A percentile compares a stretch with the other conserved stretches of the same genome.
phyloP scores from a whole-genome alignment of 2,888 invertebrate genomes.

The Hypolimnas misippus region DNA sequence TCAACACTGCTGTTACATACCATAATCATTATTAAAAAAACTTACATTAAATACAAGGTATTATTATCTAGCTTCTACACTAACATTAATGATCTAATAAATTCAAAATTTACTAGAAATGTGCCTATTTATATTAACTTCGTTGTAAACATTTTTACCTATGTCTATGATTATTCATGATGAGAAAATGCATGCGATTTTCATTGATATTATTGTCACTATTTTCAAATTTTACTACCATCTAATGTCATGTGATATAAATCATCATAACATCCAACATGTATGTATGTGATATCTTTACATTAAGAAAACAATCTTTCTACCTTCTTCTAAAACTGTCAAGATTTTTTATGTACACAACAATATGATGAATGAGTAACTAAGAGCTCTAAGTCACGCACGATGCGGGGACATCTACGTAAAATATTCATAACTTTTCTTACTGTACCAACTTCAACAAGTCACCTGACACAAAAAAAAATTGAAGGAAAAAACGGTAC shows the following conservation, averaged over 20 bases:
- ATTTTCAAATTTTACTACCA: no score
- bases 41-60: background rate
- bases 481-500: background rate
- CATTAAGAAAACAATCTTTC: conserved; percentile 16
- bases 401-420: conserved; percentile 16
- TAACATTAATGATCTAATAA: background rate
- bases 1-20: conserved; percentile 48
- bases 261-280: background rate
- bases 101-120: background rate
- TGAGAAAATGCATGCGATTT: no score
- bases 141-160: no score
- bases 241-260: no score
- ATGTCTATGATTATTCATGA: no score
- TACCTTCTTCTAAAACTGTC: conserved; percentile 19
- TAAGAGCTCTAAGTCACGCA: conserved; percentile 31
- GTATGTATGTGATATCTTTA: background rate
- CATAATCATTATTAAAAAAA: conserved; percentile 13
- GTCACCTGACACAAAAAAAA: conserved; percentile 17
- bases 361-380: conserved; percentile 28
- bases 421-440: conserved; percentile 30
- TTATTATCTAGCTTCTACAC: background rate
- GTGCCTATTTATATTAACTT: no score
- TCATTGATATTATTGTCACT: no score
- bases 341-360: conserved; percentile 21
- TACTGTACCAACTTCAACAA: conserved; percentile 16